Evolutionary conservation across 2,113 vertebrate species (phyloP).

Genomic region (Procavia capensis): DNA sequence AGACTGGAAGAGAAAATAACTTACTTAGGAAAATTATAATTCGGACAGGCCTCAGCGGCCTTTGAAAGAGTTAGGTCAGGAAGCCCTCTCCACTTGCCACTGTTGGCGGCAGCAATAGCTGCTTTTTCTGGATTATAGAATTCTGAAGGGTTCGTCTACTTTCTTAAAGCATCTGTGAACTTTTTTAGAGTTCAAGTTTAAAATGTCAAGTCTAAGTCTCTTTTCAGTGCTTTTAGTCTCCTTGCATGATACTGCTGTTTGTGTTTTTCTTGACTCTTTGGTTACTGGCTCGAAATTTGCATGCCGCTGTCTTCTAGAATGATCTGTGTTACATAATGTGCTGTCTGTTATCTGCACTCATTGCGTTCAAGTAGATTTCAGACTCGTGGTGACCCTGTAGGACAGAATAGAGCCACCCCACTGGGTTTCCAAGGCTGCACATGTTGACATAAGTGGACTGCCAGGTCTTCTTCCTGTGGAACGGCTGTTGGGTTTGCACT

Average conservation of each 20-base stretch:
- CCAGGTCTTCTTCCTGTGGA: background rate
- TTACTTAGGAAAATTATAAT: background rate
- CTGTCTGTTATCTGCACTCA: background rate
- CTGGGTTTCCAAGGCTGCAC: no score
- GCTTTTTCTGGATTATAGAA: background rate
- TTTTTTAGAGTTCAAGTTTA: constrained; percentile 57
- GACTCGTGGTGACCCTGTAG: no score
- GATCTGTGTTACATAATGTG: background rate
- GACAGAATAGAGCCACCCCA: no score
- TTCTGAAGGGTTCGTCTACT: constrained; percentile 29
- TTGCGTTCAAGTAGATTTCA: no score
- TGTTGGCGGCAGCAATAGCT: background rate
- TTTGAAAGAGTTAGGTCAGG: background rate
- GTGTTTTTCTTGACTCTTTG: background rate
- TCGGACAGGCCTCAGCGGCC: background rate
- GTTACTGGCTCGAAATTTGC: background rate
- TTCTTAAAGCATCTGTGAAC: constrained; percentile 15
- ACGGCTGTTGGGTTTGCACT: background rate
- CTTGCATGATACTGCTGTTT: background rate
- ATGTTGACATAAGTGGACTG: background rate
- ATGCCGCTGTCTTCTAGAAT: background rate
- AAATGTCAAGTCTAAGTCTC: constrained; percentile 41
- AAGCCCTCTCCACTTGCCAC: background rate
- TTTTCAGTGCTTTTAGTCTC: background rate
- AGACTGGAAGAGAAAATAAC: background rate